Percentiles rank a stretch among this genome's conserved stretches.
phyloP scores from a whole-genome alignment of 2,113 vertebrate genomes.

The Chloropsis cyanopogon region DNA sequence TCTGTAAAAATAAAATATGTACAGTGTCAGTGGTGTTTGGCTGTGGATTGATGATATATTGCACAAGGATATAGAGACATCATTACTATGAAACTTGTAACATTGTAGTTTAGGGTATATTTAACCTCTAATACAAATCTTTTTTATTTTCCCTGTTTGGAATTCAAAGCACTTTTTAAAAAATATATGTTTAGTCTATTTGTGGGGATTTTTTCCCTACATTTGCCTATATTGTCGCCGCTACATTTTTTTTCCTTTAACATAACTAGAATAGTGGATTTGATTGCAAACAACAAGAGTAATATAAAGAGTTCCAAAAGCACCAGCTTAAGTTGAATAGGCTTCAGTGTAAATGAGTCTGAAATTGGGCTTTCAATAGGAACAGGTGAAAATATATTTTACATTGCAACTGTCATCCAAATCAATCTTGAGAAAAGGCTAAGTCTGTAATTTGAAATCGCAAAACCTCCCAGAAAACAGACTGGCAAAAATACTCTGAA shows the following conservation, averaged over 20 bases:
- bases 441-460: background rate
- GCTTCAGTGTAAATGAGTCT: conserved; percentile 44
- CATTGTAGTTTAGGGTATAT: conserved; percentile 65
- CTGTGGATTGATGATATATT: conserved; percentile 60
- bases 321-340: background rate
- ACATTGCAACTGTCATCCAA: background rate
- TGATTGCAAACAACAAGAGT: conserved; percentile 16
- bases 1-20: conserved; percentile 66
- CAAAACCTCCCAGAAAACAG: background rate
- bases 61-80: conserved; percentile 47
- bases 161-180: conserved; percentile 50
- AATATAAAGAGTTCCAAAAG: background rate
- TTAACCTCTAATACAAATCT: conserved; percentile 77
- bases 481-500: background rate
- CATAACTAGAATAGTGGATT: background rate
- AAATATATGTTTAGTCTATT: background rate
- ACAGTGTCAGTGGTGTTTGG: conserved; percentile 49
- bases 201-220: accelerated
- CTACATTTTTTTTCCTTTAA: conserved; percentile 1
- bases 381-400: conserved; percentile 16
- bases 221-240: background rate
- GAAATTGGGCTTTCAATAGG: background rate
- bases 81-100: conserved; percentile 61
- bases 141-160: conserved; percentile 50
- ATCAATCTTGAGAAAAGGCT: background rate